Conservation (phyloP, 2,888 invertebrate species). For the Sinotaia quadrata region DNA sequence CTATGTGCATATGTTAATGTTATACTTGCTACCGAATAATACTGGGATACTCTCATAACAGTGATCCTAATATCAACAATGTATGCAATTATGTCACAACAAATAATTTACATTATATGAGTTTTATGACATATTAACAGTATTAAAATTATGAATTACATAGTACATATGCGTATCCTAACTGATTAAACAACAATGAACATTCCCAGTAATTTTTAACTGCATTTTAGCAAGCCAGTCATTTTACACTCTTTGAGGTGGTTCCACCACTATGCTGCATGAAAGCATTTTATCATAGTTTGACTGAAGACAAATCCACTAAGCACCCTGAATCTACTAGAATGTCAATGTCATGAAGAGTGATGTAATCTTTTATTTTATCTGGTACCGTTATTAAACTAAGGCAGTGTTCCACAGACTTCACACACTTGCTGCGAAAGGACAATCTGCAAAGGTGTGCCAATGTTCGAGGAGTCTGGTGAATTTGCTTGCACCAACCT, state of each 20-base stretch:
- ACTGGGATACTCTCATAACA: too few species aligned
- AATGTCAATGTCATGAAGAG: conserved; percentile 55
- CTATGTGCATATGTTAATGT: too few species aligned
- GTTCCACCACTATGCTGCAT: not conserved
- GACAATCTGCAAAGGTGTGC: conserved; percentile 46
- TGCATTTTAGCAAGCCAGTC: not conserved
- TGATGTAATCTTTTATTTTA: conserved; percentile 48
- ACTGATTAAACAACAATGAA: too few species aligned
- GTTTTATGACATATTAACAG: too few species aligned
- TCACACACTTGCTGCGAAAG: conserved; percentile 40
- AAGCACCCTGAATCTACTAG: conserved; percentile 13
- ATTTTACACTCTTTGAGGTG: not conserved
- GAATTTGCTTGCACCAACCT: conserved; percentile 47
- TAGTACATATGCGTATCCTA: too few species aligned
- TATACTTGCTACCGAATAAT: too few species aligned
- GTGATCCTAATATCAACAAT: too few species aligned
- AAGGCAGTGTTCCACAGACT: conserved; percentile 41
- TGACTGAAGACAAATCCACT: conserved; percentile 10
- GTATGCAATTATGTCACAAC: too few species aligned
- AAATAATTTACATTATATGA: too few species aligned
- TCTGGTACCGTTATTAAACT: conserved; percentile 43
- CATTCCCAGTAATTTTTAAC: too few species aligned
- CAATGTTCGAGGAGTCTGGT: conserved; percentile 42
- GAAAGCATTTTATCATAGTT: not conserved
- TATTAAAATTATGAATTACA: too few species aligned